Percentiles rank a stretch among this genome's conserved stretches.
phyloP scores from a whole-genome alignment of 2,797 vertebrate genomes.

The Sebastes diploproa region DNA sequence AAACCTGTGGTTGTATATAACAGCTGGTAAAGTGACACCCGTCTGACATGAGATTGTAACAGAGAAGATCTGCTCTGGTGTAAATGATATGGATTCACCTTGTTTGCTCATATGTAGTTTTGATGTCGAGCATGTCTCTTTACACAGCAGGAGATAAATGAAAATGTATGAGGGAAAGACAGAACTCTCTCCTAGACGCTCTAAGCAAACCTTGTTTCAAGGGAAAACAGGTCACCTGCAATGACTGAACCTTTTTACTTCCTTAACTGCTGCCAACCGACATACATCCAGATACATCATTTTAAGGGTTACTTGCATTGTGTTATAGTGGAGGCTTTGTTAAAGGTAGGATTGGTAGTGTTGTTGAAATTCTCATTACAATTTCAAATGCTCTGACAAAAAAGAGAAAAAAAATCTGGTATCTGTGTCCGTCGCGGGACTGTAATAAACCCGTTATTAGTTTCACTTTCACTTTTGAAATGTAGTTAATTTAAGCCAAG shows the following conservation, averaged over 20 bases:
- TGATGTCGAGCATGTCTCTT: background rate
- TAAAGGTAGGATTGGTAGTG: too few species aligned
- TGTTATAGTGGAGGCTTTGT: background rate
- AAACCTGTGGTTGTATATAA: constrained; percentile 1
- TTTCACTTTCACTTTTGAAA: too few species aligned
- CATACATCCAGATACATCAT: background rate
- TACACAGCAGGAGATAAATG: background rate
- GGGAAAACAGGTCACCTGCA: background rate
- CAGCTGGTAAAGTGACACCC: background rate
- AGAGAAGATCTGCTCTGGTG: background rate
- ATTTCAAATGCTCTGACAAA: too few species aligned
- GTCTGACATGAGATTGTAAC: background rate
- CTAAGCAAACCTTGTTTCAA: background rate
- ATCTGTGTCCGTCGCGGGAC: too few species aligned
- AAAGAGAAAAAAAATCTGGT: too few species aligned
- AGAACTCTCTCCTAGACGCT: background rate
- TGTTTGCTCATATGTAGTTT: background rate
- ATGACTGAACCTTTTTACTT: background rate
- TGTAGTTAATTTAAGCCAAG: too few species aligned
- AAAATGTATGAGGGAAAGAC: background rate
- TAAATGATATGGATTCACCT: background rate
- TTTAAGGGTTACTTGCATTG: background rate
- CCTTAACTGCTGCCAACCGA: background rate
- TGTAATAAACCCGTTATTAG: too few species aligned
- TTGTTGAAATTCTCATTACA: too few species aligned